phyloP scores from a whole-genome alignment of 1,140 invertebrate species.

The Doryteuthis pealeii region DNA sequence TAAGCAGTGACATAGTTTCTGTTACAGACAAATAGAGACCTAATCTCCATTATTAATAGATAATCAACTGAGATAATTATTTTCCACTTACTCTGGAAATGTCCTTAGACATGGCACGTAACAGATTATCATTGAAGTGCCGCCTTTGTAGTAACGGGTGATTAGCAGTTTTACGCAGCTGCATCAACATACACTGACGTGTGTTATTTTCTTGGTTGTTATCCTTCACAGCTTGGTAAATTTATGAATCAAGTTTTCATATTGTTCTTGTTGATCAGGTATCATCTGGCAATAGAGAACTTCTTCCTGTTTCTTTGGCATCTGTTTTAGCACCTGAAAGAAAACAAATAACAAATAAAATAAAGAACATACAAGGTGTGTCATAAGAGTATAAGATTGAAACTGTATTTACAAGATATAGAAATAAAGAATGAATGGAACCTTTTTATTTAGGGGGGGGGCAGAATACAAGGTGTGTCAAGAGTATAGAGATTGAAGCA shows the following conservation, averaged over 20 bases:
- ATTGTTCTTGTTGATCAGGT: slow-evolving; percentile 72
- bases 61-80: too few relatives aligned
- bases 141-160: slow-evolving; percentile 71
- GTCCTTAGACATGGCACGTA: slow-evolving; percentile 72
- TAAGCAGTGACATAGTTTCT: too few relatives aligned
- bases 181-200: slow-evolving; percentile 55
- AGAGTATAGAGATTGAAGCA: too few relatives aligned
- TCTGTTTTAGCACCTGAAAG: slow-evolving; percentile 68
- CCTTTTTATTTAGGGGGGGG: too few relatives aligned
- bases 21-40: too few relatives aligned
- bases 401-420: too few relatives aligned
- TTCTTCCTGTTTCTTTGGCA: slow-evolving; percentile 76
- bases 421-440: too few relatives aligned
- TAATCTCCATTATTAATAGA: too few relatives aligned
- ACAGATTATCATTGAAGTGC: slow-evolving; percentile 74
- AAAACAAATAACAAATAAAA: not conserved
- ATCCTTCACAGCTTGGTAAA: slow-evolving; percentile 60
- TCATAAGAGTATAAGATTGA: too few relatives aligned
- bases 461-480: too few relatives aligned
- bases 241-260: slow-evolving; percentile 73
- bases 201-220: slow-evolving; percentile 17
- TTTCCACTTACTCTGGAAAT: slow-evolving; percentile 70
- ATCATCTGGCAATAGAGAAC: slow-evolving; percentile 70
- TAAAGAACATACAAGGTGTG: not conserved
- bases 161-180: slow-evolving; percentile 57